Percentiles rank a stretch among this genome's conserved stretches.
These are phyloP conservation scores for Chiroxiphia lanceolata DNA, from an alignment of 2,797 vertebrate species.

Conservation along the genomic window DNA sequence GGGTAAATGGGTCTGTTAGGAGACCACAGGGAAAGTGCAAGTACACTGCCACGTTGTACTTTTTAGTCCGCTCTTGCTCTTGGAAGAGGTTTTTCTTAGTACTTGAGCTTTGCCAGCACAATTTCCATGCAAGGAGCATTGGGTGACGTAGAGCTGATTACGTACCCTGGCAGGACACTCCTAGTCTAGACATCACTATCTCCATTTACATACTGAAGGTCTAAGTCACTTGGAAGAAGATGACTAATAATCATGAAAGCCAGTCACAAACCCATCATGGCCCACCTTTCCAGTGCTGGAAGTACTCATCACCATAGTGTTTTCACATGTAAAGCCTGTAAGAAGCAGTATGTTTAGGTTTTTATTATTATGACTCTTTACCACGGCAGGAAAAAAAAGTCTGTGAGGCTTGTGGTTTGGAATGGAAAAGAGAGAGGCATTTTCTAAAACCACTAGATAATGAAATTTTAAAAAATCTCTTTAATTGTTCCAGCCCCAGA, in stretches of 20 bases:
- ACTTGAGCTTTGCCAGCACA: neutral
- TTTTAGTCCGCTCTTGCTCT: neutral
- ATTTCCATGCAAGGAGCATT: neutral
- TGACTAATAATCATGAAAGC: neutral
- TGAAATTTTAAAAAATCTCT: slow-evolving; percentile 26
- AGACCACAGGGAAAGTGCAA: neutral
- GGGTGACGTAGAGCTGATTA: neutral
- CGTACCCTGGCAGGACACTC: neutral
- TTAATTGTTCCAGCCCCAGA: slow-evolving; percentile 37
- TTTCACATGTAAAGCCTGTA: neutral
- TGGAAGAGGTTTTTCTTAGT: neutral
- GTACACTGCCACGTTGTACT: neutral
- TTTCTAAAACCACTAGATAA: slow-evolving; percentile 42
- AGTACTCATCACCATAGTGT: neutral
- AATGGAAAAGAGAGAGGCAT: neutral
- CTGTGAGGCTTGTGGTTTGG: slow-evolving; percentile 28
- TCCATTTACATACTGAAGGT: neutral
- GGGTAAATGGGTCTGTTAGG: neutral
- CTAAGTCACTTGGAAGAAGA: neutral
- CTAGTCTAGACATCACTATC: slow-evolving; percentile 49
- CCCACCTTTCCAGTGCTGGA: neutral
- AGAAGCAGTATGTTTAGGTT: neutral
- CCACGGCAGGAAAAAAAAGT: neutral
- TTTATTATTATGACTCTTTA: neutral
- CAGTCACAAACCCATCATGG: neutral